A percentile compares a stretch with the other conserved stretches of the same genome.
phyloP scores from a whole-genome alignment of 2,113 vertebrate species.

The Mesoclemmys tuberculata region DNA sequence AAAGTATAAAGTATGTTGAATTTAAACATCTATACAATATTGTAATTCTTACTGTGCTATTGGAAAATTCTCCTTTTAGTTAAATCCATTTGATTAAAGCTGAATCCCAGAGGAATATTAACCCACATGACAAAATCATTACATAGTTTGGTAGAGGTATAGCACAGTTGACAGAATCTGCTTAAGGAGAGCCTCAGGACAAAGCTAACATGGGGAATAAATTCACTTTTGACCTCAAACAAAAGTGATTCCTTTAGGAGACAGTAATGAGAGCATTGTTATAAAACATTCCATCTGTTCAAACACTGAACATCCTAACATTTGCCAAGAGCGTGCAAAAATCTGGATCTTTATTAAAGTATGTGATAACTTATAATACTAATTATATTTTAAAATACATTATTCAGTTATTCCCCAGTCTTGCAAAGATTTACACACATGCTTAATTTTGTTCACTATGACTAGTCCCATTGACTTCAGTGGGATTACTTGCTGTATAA shows the following conservation, averaged over 20 bases:
- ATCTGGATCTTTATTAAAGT: conserved; percentile 26
- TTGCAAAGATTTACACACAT: not conserved
- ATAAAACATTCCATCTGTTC: conserved; percentile 62
- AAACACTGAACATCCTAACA: conserved; percentile 27
- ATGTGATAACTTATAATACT: conserved; percentile 38
- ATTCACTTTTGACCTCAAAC: conserved; percentile 70
- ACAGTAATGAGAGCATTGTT: conserved; percentile 31
- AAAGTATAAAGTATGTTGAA: not conserved
- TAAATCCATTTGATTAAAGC: conserved; percentile 68
- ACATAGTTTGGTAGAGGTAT: conserved; percentile 65
- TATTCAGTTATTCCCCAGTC: conserved; percentile 19
- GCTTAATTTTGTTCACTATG: not conserved
- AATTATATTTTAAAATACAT: conserved; percentile 43
- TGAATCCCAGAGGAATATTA: conserved; percentile 43
- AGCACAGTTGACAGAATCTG: conserved; percentile 61
- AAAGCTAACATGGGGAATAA: conserved; percentile 69
- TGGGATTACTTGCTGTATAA: not conserved
- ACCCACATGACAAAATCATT: conserved; percentile 69
- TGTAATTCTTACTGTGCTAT: not conserved
- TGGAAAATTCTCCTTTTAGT: not conserved
- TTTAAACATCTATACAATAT: not conserved
- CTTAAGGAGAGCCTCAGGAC: conserved; percentile 63
- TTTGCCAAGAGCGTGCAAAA: conserved; percentile 12
- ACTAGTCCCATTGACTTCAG: not conserved
- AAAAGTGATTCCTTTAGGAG: conserved; percentile 59